A percentile compares a stretch with the other conserved stretches of the same genome.
These are phyloP conservation scores for Dione juno DNA, from an alignment of 2,888 invertebrate species.

Conservation along the genomic window DNA sequence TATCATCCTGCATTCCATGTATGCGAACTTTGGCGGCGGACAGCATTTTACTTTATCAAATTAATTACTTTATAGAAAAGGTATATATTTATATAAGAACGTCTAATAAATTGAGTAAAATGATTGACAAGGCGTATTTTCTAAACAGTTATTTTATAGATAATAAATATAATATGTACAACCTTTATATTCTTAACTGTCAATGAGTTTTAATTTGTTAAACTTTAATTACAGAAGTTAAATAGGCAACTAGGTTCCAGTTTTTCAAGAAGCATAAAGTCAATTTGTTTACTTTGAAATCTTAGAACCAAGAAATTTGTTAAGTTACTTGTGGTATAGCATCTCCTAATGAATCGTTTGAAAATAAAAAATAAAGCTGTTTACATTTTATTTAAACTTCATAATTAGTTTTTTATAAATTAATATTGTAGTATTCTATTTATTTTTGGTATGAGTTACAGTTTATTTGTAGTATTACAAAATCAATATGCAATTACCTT, in stretches of 20 bases:
- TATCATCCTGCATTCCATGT: slow-evolving; percentile 85
- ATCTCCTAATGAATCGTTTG: neutral
- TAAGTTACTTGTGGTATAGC: slow-evolving; percentile 3
- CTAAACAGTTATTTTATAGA: neutral
- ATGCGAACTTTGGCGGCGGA: slow-evolving; percentile 83
- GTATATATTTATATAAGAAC: slow-evolving; percentile 1
- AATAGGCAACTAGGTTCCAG: neutral
- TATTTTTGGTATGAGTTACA: neutral
- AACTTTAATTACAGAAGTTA: slow-evolving; percentile 6
- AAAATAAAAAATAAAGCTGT: neutral
- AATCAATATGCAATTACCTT: no score
- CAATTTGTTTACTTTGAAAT: slow-evolving; percentile 12
- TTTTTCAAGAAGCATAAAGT: slow-evolving; percentile 18
- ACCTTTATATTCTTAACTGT: neutral
- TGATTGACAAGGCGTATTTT: neutral
- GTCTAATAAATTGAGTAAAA: slow-evolving; percentile 6
- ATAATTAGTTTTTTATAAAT: neutral
- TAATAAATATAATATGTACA: neutral
- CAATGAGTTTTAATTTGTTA: neutral
- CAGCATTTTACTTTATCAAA: slow-evolving; percentile 60
- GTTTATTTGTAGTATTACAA: no score
- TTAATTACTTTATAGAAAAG: neutral
- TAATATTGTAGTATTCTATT: neutral
- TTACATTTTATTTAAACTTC: neutral
- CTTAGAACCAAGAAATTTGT: slow-evolving; percentile 9